A percentile compares a stretch with the other conserved stretches of the same genome.
Conservation (phyloP, 2,113 vertebrate genomes). For the Oncorhynchus mykiss region DNA sequence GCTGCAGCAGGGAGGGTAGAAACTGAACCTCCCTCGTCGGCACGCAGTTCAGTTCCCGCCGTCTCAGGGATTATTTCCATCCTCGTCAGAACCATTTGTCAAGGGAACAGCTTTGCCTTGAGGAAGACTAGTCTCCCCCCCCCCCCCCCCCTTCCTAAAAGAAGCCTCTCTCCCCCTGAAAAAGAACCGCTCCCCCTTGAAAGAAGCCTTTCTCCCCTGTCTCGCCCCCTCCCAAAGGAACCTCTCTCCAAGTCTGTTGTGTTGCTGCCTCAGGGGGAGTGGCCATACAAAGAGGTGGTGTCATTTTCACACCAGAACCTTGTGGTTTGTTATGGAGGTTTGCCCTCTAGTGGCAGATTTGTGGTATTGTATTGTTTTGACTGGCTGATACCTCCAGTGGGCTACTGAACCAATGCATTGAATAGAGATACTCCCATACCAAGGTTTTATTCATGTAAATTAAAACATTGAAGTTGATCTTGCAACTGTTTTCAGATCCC, state of each 20-base stretch:
- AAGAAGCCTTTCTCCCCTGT: neutral
- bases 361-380: slow-evolving; percentile 20
- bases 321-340: slow-evolving; percentile 34
- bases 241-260: slow-evolving; percentile 44
- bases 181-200: too few relatives aligned
- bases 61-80: slow-evolving; percentile 71
- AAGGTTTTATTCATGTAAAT: too few relatives aligned
- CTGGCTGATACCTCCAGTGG: neutral
- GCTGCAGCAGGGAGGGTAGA: slow-evolving; percentile 26
- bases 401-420: neutral
- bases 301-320: neutral
- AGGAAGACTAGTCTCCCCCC: slow-evolving; percentile 36
- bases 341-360: slow-evolving; percentile 58
- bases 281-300: slow-evolving; percentile 19
- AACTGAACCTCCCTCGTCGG: slow-evolving; percentile 55
- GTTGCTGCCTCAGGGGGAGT: slow-evolving; percentile 68
- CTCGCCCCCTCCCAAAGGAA: neutral
- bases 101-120: slow-evolving; percentile 59
- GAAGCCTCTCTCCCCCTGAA: slow-evolving; percentile 15
- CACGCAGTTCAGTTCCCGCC: slow-evolving; percentile 59
- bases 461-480: too few relatives aligned
- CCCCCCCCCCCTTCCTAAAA: slow-evolving; percentile 27
- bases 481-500: too few relatives aligned
- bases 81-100: slow-evolving; percentile 68
- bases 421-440: too few relatives aligned